phyloP scores from a whole-genome alignment of 2,797 vertebrate genomes.

The Phrynocephalus vlangalii region DNA sequence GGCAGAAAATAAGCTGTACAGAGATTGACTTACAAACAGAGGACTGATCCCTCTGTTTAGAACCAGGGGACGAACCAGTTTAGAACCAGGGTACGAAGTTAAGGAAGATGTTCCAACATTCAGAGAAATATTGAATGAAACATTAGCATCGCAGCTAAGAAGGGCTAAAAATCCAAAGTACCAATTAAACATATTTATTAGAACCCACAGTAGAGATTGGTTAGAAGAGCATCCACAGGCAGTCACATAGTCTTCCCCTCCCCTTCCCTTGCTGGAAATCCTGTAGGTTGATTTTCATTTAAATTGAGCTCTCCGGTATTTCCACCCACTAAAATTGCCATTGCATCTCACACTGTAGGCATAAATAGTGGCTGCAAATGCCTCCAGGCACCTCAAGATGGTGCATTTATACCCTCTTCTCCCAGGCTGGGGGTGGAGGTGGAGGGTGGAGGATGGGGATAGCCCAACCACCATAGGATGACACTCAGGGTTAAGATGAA shows the following conservation, averaged over 20 bases:
- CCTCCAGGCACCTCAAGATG: constrained; percentile 52
- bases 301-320: constrained; percentile 1
- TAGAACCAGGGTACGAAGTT: not conserved
- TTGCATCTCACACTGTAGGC: not conserved
- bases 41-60: not conserved
- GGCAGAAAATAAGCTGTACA: not conserved
- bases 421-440: not conserved
- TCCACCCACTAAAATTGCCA: constrained; percentile 8
- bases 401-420: constrained; percentile 38
- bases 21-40: not conserved
- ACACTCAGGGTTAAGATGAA: not conserved
- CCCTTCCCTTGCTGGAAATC: not conserved
- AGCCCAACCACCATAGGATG: constrained; percentile 12
- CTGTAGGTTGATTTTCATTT: constrained; percentile 7
- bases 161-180: not conserved
- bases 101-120: not conserved
- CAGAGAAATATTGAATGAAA: not conserved
- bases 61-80: not conserved
- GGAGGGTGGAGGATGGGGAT: too few species aligned
- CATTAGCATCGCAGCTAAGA: not conserved
- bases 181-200: not conserved
- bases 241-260: not conserved
- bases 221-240: not conserved
- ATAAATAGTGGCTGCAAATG: not conserved
- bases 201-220: not conserved